Evolutionary conservation across 2,797 vertebrate genomes (phyloP), one percentile per base, ranked within the genome.

Genomic region (Telmatherina bonti): DNA sequence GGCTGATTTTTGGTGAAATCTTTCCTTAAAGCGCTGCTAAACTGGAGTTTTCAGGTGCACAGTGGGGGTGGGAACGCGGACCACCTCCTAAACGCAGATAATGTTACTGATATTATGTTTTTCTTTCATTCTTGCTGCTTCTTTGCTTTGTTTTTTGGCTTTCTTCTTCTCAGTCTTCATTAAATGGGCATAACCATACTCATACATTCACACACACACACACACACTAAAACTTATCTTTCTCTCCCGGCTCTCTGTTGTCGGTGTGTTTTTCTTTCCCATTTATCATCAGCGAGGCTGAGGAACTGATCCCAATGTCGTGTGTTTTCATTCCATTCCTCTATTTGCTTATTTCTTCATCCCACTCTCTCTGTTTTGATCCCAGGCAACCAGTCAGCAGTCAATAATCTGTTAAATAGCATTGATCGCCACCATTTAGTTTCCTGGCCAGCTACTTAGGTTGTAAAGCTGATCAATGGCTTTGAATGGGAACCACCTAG

Each of bases 381-480:
- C 87, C 83, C 76, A 75, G 84, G 79, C 88, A 91, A 92, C 90
- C 89, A 90, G 88, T 89, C 89, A 89, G 86, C 92, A 90, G 92
- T 94, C 94, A 92, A 93, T 94, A 94, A 93, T 91, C 93, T 91
- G 93, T 93, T 94, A 94, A 95, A 93, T 83, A 92, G 92, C 92
- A 95, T 95, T 82, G 94, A 95, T 93, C 83, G 82, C 49, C 82
- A 88, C 89, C 89, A 89, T 94, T 95, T 93, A 94, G 93, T 92
- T 93, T 91, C 91, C 91, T 92, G 92, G 91, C 88, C 81, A 75
- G 91, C 90, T 93, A 92, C 91, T 93, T 92, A 91, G 92, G 89
- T 90, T 91, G 91, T 90, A 89, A 93, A 91, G 91, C 92, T 91
- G 91, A 94, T 95, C 93, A 92, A 93, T 94, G 91, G 75, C 83